phyloP scores from a whole-genome alignment of 2,888 invertebrate species.

The Stenodema calcarata region DNA sequence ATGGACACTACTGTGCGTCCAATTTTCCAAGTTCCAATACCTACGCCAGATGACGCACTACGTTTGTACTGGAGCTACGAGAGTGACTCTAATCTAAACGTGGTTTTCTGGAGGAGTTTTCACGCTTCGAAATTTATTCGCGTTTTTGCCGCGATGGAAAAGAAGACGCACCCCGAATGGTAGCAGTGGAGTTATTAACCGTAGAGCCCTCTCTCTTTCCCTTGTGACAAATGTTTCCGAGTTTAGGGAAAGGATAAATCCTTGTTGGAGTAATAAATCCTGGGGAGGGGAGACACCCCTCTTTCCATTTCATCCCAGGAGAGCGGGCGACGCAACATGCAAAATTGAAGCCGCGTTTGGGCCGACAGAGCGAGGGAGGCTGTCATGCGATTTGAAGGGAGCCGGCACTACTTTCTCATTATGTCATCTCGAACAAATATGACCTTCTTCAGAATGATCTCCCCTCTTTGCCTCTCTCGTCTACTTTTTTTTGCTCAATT shows the following conservation, averaged over 20 bases:
- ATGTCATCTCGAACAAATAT: constrained; percentile 42
- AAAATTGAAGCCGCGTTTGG: constrained; percentile 19
- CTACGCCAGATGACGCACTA: too few species aligned
- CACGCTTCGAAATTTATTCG: constrained; percentile 16
- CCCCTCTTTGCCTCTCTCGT: not conserved
- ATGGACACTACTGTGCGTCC: too few species aligned
- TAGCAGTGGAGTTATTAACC: constrained; percentile 16
- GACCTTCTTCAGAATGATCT: constrained; percentile 19
- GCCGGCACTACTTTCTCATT: constrained; percentile 36
- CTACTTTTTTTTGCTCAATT: not conserved
- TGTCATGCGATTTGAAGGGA: constrained; percentile 35
- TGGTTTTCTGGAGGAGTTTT: not conserved
- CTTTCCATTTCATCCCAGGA: constrained; percentile 22
- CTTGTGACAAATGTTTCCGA: constrained; percentile 45
- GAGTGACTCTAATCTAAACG: not conserved
- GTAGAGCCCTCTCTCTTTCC: constrained; percentile 1
- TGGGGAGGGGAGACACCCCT: not conserved
- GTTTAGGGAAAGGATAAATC: constrained; percentile 47
- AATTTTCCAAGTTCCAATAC: too few species aligned
- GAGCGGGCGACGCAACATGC: constrained; percentile 19
- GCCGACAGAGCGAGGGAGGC: not conserved
- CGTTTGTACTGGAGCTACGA: not conserved
- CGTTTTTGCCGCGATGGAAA: not conserved
- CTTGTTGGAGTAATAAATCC: constrained; percentile 48
- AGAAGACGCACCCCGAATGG: not conserved